Percentiles rank a stretch among this genome's conserved stretches.
Evolutionary conservation across 2,797 vertebrate genomes (phyloP).

Genomic region (Anas georgica): DNA sequence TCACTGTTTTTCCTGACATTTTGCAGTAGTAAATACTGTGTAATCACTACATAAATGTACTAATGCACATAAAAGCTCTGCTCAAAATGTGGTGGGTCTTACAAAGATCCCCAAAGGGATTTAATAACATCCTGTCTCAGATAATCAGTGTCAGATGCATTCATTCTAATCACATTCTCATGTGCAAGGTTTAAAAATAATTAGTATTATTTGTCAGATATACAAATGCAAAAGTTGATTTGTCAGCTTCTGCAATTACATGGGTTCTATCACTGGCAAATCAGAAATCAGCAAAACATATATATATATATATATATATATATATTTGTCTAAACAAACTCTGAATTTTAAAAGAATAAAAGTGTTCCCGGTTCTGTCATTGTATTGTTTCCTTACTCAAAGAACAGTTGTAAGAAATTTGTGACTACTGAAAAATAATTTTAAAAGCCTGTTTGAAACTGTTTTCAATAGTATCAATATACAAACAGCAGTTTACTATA

Average conservation of each 20-base stretch:
- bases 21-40: background rate
- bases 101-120: slow-evolving; percentile 37
- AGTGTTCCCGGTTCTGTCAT: background rate
- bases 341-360: background rate
- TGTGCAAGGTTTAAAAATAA: slow-evolving; percentile 56
- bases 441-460: background rate
- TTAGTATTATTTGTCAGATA: slow-evolving; percentile 57
- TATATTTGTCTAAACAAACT: background rate
- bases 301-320: background rate
- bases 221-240: slow-evolving; percentile 26
- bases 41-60: slow-evolving; percentile 46
- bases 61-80: slow-evolving; percentile 39
- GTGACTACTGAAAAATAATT: background rate
- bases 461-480: background rate
- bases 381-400: background rate
- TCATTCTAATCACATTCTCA: slow-evolving; percentile 49
- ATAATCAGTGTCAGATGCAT: slow-evolving; percentile 50
- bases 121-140: slow-evolving; percentile 55
- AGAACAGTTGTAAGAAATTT: background rate
- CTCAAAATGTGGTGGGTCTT: slow-evolving; percentile 7
- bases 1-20: background rate
- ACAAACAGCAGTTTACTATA: background rate
- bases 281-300: background rate
- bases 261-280: background rate
- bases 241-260: background rate